Percentiles rank a stretch among this genome's conserved stretches.
These are phyloP conservation scores for Phaethon lepturus DNA, from an alignment of 2,113 vertebrate species.

Conservation along the genomic window DNA sequence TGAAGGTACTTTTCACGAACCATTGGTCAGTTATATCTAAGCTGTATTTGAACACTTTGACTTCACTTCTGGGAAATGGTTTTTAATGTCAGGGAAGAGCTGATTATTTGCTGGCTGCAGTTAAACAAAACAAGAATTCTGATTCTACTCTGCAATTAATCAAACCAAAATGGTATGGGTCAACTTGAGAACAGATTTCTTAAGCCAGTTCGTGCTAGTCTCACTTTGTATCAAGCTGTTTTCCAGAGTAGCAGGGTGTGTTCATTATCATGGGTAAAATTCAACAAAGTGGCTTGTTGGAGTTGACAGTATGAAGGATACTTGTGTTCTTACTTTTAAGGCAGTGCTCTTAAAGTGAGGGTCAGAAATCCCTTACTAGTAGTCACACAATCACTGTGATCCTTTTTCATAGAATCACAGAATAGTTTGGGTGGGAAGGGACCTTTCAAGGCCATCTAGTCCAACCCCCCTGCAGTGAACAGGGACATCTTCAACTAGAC, in stretches of 20 bases:
- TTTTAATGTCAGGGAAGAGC: not conserved
- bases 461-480: no score
- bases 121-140: not conserved
- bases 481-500: no score
- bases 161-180: not conserved
- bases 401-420: not conserved
- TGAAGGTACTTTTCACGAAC: not conserved
- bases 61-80: not conserved
- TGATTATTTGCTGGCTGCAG: not conserved
- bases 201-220: not conserved
- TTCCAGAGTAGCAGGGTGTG: rapidly evolving
- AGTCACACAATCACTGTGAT: not conserved
- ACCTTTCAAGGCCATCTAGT: no score
- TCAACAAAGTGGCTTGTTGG: not conserved
- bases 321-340: not conserved
- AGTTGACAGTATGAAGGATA: rapidly evolving
- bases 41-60: not conserved
- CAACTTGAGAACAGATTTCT: not conserved
- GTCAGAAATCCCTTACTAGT: not conserved
- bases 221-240: not conserved
- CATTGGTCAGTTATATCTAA: not conserved
- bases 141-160: not conserved
- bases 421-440: no score
- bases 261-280: not conserved
- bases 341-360: not conserved